Evolutionary conservation across 2,113 vertebrate species (phyloP).

Genomic region (Cardinalis cardinalis): DNA sequence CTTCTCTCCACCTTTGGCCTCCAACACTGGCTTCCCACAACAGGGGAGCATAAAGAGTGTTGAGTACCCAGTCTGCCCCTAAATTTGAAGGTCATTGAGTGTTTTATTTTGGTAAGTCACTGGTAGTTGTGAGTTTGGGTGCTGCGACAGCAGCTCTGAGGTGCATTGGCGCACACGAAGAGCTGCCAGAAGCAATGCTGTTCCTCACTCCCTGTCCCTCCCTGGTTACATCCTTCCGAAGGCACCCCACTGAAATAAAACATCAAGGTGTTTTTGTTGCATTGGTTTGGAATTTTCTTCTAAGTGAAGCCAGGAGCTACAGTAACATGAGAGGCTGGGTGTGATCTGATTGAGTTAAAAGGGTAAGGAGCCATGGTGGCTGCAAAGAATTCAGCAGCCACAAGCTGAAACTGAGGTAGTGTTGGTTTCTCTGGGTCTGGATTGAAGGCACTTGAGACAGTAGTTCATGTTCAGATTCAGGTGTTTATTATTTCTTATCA

Average conservation of each 20-base stretch:
- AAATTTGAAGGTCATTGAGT: neutral
- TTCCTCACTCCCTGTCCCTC: neutral
- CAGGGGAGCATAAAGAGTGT: accelerated
- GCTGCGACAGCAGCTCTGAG: neutral
- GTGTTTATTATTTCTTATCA: too few species aligned
- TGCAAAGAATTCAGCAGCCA: neutral
- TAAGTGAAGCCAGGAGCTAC: neutral
- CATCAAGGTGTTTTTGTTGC: accelerated
- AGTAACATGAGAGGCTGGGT: neutral
- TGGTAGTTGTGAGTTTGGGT: accelerated
- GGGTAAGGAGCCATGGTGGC: accelerated
- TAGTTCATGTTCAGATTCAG: too few species aligned
- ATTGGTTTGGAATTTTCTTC: neutral
- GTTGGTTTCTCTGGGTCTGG: too few species aligned
- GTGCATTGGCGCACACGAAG: accelerated
- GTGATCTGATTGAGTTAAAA: neutral
- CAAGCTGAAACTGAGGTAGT: neutral
- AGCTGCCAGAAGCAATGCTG: neutral
- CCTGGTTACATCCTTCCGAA: neutral
- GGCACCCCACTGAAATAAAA: neutral
- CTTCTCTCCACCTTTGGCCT: neutral
- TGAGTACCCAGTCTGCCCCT: accelerated
- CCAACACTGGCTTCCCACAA: neutral
- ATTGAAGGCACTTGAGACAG: too few species aligned
- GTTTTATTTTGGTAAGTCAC: neutral